Percentiles rank a stretch among this genome's conserved stretches.
These are phyloP conservation scores for Chrysogorgia sp. DNA, from an alignment of 92 coral and sea anemone genomes.

Conservation along the genomic window DNA sequence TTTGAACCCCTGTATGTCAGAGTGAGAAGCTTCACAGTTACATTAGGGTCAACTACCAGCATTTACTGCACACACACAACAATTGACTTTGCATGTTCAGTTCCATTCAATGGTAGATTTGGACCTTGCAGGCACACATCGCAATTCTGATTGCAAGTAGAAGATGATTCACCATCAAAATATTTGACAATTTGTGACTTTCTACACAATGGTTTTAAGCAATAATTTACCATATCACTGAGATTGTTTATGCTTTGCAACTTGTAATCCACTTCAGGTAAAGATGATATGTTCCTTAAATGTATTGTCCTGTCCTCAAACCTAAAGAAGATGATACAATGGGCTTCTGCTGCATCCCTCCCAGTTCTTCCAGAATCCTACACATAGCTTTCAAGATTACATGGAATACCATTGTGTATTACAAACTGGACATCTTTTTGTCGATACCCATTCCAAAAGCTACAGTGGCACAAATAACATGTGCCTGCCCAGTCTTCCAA, in stretches of 20 bases:
- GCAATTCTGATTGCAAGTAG: slow-evolving; percentile 33
- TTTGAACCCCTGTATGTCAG: slow-evolving; percentile 57
- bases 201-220: slow-evolving; percentile 51
- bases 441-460: slow-evolving; percentile 29
- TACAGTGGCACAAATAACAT: slow-evolving; percentile 28
- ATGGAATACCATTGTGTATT: slow-evolving; percentile 19
- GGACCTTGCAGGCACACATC: slow-evolving; percentile 20
- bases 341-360: too few species aligned
- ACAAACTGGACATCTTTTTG: slow-evolving; percentile 24
- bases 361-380: too few species aligned
- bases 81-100: slow-evolving; percentile 48
- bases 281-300: slow-evolving; percentile 36
- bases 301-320: slow-evolving; percentile 67
- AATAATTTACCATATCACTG: slow-evolving; percentile 54
- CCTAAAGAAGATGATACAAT: slow-evolving; percentile 23
- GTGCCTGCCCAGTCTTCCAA: slow-evolving; percentile 23
- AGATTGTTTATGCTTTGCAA: slow-evolving; percentile 15
- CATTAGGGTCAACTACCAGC: slow-evolving; percentile 43
- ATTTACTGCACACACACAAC: slow-evolving; percentile 42
- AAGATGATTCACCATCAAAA: slow-evolving; percentile 48
- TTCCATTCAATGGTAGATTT: slow-evolving; percentile 22
- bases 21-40: slow-evolving; percentile 30
- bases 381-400: slow-evolving; percentile 5
- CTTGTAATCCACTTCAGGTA: slow-evolving; percentile 50
- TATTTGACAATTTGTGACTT: slow-evolving; percentile 48